A percentile compares a stretch with the other conserved stretches of the same genome.
Conservation (phyloP, 1,140 invertebrate genomes). For the Pentalonia nigronervosa region DNA sequence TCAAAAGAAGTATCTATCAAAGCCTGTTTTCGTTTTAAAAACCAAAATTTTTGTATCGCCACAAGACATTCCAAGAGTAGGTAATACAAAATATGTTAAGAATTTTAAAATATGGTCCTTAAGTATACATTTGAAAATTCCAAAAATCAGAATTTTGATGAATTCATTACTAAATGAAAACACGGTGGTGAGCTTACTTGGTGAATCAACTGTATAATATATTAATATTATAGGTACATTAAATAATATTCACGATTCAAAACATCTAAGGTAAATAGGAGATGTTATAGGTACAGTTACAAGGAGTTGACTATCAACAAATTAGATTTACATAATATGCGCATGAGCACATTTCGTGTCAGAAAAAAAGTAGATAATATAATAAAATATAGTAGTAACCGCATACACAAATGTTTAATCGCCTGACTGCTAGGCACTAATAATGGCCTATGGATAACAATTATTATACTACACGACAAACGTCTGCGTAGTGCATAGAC, state of each 20-base stretch:
- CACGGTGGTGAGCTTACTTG: too few species aligned
- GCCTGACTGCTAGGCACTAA: neutral
- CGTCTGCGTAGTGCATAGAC: neutral
- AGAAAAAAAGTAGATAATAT: neutral
- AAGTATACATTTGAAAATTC: too few species aligned
- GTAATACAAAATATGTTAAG: too few species aligned
- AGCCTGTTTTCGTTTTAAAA: too few species aligned
- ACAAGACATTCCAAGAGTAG: too few species aligned
- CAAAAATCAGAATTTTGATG: too few species aligned
- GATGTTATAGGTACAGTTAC: neutral
- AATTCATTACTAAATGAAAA: too few species aligned
- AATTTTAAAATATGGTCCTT: too few species aligned
- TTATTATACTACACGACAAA: neutral
- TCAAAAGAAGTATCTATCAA: too few species aligned
- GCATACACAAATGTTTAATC: neutral
- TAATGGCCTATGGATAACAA: neutral
- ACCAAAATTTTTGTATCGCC: too few species aligned
- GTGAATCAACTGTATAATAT: too few species aligned
- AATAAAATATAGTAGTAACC: neutral
- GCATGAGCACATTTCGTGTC: neutral
- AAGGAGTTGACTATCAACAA: neutral
- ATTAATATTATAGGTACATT: too few species aligned
- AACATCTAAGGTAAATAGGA: neutral
- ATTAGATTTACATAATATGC: neutral
- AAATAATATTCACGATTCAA: neutral